Evolutionary conservation across 2,797 vertebrate genomes (phyloP), one percentile per base, ranked within the genome.

Genomic region (Characodon lateralis): DNA sequence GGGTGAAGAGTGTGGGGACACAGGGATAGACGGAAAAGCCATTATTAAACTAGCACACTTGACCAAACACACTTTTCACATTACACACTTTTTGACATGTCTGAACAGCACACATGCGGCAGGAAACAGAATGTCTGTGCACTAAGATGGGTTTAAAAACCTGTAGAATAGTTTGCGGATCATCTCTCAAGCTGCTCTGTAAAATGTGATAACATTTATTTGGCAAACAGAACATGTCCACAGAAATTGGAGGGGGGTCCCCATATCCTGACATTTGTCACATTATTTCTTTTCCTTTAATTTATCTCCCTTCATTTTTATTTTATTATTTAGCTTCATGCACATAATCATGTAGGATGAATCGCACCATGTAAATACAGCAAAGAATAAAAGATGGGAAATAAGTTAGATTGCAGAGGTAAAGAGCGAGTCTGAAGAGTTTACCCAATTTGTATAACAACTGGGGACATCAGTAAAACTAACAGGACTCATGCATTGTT

Each of bases 1-100:
- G 28, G 59, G 68, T 70, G 72, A 65, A 71, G 22, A 69, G 59
- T 28, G 75, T 31, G 50, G 65, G 85, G 88, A 88, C 79, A 95
- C 93, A 96, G 94, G 97, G 96, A 98, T 97, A 98, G 96, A 97
- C 92, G 95, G 95, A 96, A 93, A 97, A 96, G 94, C 92, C 95
- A 89, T 96, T 94, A 96, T 96, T 96, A 95, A 95, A 94, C 94
- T 87, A 74, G 83, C 86, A 91, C 83, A 89, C 88, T 89, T 89
- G 88, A 88, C 87, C 89, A 91, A 93, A 93, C 88, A 95, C 90
- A 90, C 90, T 93, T 90, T 91, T 92, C 85, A 93, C 84, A 93
- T 90, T 84, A 90, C 87, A 93, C 88, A 77, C 78, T 83, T 85
- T 87, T 76, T 84, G 88, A 92, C 81, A 80, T 90, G 92, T 93